A percentile compares a stretch with the other conserved stretches of the same genome.
phyloP scores from a whole-genome alignment of 1,140 invertebrate species.

The Brachystomella parvula region DNA sequence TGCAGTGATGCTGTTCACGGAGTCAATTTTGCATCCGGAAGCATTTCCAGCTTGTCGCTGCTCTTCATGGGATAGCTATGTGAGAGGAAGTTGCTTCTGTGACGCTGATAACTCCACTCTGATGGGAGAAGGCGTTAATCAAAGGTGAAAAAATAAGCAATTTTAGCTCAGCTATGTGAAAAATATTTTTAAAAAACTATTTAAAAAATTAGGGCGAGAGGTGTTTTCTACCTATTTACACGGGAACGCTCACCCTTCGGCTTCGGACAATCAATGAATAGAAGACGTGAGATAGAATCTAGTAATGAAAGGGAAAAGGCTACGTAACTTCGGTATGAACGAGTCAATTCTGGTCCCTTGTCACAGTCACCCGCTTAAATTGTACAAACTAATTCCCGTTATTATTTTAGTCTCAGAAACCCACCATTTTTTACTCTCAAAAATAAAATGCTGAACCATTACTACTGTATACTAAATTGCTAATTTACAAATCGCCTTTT shows the following conservation, averaged over 20 bases:
- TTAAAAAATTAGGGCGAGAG: not conserved
- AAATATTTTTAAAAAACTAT: not conserved
- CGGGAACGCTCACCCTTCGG: not conserved
- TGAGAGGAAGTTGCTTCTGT: not conserved
- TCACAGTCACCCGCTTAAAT: too few relatives aligned
- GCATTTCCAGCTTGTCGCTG: not conserved
- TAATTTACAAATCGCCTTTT: too few relatives aligned
- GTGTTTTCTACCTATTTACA: not conserved
- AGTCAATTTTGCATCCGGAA: not conserved
- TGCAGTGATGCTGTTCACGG: not conserved
- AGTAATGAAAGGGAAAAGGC: too few relatives aligned
- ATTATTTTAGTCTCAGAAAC: too few relatives aligned
- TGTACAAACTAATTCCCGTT: too few relatives aligned
- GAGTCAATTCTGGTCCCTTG: too few relatives aligned
- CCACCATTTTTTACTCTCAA: too few relatives aligned
- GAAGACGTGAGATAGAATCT: too few relatives aligned
- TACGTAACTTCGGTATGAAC: too few relatives aligned
- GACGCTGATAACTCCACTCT: not conserved
- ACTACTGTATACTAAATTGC: too few relatives aligned
- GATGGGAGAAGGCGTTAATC: conserved; percentile 2
- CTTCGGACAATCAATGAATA: not conserved
- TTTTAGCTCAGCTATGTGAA: not conserved
- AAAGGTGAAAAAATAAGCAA: not conserved
- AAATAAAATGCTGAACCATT: too few relatives aligned
- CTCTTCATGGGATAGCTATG: not conserved